Evolutionary conservation across 2,888 invertebrate genomes (phyloP).

Genomic region (Apamea anceps): DNA sequence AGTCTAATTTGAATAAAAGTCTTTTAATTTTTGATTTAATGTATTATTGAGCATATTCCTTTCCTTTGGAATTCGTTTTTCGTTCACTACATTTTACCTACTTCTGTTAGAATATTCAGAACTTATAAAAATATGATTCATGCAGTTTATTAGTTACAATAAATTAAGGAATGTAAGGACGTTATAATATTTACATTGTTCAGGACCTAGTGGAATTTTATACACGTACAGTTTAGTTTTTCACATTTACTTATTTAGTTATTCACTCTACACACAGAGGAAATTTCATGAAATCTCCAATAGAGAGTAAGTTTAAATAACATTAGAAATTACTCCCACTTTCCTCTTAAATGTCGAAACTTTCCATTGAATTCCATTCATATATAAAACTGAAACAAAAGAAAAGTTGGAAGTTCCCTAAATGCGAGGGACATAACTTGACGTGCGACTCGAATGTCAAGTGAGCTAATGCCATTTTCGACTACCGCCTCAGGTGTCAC

Average conservation of each 20-base stretch:
- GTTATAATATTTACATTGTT: background rate
- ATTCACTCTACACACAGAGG: background rate
- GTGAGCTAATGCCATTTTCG: conserved; percentile 57
- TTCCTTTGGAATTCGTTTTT: no score
- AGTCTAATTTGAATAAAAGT: no score
- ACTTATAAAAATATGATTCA: background rate
- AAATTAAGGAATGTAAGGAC: background rate
- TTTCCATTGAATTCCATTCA: background rate
- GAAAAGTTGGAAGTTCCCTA: conserved; percentile 32
- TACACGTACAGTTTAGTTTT: background rate
- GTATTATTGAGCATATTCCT: background rate
- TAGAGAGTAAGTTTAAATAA: background rate
- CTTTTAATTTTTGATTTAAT: background rate
- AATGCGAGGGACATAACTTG: conserved; percentile 50
- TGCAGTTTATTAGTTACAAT: background rate
- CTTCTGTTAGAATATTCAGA: background rate
- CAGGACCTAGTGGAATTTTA: background rate
- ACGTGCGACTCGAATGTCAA: conserved; percentile 60
- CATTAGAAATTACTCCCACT: background rate
- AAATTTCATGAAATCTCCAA: background rate
- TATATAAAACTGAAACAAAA: conserved; percentile 45
- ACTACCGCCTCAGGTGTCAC: conserved; percentile 53
- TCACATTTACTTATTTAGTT: no score
- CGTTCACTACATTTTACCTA: background rate
- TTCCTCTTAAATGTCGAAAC: conserved; percentile 16